A percentile compares a stretch with the other conserved stretches of the same genome.
Conservation (phyloP, 2,113 vertebrate genomes). For the Limanda limanda region DNA sequence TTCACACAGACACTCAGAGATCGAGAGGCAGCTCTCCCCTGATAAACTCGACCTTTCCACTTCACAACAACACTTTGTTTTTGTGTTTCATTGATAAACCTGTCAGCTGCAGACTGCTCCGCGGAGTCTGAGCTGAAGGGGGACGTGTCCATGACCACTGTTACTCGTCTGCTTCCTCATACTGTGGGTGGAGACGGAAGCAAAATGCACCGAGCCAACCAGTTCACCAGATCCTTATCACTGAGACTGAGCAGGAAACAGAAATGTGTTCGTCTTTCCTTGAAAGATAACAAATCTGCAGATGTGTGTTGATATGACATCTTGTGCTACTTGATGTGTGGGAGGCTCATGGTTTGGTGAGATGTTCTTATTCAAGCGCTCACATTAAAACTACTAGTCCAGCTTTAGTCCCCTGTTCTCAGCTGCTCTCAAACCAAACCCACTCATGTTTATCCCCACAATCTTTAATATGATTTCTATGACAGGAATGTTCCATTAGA, state of each 20-base stretch:
- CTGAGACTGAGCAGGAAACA: no score
- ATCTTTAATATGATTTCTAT: no score
- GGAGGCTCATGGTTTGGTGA: neutral
- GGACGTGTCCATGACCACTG: neutral
- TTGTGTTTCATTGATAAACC: neutral
- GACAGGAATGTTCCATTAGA: neutral
- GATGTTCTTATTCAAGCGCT: neutral
- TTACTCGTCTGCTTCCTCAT: neutral
- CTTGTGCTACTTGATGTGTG: neutral
- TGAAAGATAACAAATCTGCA: neutral
- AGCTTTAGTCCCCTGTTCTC: no score
- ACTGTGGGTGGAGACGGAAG: neutral
- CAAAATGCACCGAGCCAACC: neutral
- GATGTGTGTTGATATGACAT: neutral
- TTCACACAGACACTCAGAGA: neutral
- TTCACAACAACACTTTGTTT: slow-evolving; percentile 5
- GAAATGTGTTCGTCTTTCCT: no score
- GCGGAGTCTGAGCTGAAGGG: neutral
- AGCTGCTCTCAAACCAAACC: no score
- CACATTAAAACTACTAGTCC: no score
- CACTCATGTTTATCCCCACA: no score
- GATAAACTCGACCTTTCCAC: neutral
- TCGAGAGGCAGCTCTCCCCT: neutral
- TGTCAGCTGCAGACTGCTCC: neutral
- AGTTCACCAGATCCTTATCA: no score